Conservation (phyloP, 2,113 vertebrate genomes). For the Callipepla californica region DNA sequence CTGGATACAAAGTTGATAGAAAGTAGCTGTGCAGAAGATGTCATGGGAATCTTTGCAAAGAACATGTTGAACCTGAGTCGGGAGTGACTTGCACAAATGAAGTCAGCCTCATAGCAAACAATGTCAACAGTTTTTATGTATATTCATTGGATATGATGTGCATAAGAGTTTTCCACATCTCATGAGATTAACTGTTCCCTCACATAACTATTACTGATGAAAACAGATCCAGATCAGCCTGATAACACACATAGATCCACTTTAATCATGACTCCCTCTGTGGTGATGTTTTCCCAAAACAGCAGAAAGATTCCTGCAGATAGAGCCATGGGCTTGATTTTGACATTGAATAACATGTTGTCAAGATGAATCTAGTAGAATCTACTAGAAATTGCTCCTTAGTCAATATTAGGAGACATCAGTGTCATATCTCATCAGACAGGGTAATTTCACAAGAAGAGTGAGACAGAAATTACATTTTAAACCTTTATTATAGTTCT, state of each 20-base stretch:
- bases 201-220: neutral
- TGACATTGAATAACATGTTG: slow-evolving; percentile 25
- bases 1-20: neutral
- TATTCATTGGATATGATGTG: neutral
- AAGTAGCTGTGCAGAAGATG: neutral
- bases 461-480: neutral
- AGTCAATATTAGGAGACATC: slow-evolving; percentile 5
- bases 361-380: neutral
- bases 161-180: neutral
- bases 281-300: neutral
- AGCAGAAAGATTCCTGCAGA: neutral
- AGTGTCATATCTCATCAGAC: neutral
- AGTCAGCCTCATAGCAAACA: neutral
- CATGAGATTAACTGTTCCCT: neutral
- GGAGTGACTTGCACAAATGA: neutral
- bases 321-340: neutral
- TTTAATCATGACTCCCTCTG: neutral
- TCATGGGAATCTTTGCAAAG: neutral
- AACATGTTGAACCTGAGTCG: neutral
- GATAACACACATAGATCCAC: neutral
- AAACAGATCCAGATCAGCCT: neutral
- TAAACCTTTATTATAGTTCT: neutral
- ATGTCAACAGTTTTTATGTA: neutral
- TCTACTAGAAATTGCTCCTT: slow-evolving; percentile 1
- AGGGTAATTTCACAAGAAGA: neutral